These are phyloP conservation scores for Geodia barretti DNA, from an alignment of 37 sponge, comb jelly and placozoan genomes.

Conservation along the genomic window DNA sequence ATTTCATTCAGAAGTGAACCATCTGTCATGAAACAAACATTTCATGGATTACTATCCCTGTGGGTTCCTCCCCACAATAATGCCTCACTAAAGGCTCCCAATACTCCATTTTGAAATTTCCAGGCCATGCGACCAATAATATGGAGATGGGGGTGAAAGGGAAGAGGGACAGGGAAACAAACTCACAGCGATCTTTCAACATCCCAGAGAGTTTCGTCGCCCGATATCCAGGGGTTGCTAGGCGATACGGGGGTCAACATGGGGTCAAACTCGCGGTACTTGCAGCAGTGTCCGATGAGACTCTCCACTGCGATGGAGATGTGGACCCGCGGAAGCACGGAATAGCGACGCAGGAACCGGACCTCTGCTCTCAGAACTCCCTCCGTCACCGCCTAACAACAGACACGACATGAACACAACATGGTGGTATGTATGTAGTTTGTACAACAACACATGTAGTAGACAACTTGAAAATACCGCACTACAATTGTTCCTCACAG, in stretches of 20 bases:
- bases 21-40: too few species aligned
- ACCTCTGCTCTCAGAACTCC: conserved; percentile 19
- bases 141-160: too few species aligned
- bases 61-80: too few species aligned
- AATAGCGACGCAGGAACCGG: neutral
- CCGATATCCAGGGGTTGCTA: conserved; percentile 74
- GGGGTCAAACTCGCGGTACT: conserved; percentile 70
- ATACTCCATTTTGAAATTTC: too few species aligned
- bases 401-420: too few species aligned
- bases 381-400: conserved; percentile 11
- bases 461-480: too few species aligned
- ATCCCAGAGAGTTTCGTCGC: conserved; percentile 50
- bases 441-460: too few species aligned
- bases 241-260: conserved; percentile 34
- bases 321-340: conserved; percentile 13
- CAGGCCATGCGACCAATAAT: too few species aligned
- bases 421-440: too few species aligned
- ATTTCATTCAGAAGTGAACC: too few species aligned
- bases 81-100: neutral
- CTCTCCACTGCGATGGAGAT: conserved; percentile 64
- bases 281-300: conserved; percentile 15
- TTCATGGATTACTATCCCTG: too few species aligned
- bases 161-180: neutral
- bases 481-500: too few species aligned
- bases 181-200: conserved; percentile 67